Evolutionary conservation across 92 coral and sea anemone species (phyloP).

Genomic region (Zoanthus gigantus): DNA sequence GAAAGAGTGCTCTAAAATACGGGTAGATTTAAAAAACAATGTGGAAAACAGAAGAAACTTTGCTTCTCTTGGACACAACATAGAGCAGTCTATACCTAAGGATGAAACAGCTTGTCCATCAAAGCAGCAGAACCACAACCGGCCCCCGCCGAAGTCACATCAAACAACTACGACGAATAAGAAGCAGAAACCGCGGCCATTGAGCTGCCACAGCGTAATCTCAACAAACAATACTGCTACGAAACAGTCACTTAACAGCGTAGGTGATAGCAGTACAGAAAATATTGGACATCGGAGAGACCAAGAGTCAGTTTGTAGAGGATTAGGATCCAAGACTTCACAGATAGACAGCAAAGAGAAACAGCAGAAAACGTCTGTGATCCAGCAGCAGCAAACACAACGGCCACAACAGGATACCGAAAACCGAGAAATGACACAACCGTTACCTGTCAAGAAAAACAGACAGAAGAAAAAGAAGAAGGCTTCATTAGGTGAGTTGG

Average conservation of each 20-base stretch:
- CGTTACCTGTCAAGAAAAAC: constrained; percentile 6
- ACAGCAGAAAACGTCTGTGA: constrained; percentile 5
- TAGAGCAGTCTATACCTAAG: constrained; percentile 13
- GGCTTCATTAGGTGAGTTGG: constrained; percentile 9
- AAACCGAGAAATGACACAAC: not conserved
- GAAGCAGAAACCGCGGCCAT: constrained; percentile 19
- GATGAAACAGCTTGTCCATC: not conserved
- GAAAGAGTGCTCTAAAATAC: not conserved
- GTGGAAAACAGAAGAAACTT: constrained; percentile 9
- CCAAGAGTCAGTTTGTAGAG: constrained; percentile 2
- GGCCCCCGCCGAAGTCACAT: constrained; percentile 17
- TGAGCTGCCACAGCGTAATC: not conserved
- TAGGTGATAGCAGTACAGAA: constrained; percentile 28
- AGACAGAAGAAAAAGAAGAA: constrained; percentile 44
- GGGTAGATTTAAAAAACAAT: constrained; percentile 4
- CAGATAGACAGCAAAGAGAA: constrained; percentile 11
- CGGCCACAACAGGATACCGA: constrained; percentile 18
- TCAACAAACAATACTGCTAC: not conserved
- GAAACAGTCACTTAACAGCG: not conserved
- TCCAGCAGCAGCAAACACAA: constrained; percentile 8
- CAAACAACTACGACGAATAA: not conserved
- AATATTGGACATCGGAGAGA: constrained; percentile 34
- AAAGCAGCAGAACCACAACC: constrained; percentile 29
- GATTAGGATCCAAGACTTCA: not conserved
- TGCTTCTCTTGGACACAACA: not conserved